Conservation (phyloP, 2,888 invertebrate species). For the Plusia festucae region DNA sequence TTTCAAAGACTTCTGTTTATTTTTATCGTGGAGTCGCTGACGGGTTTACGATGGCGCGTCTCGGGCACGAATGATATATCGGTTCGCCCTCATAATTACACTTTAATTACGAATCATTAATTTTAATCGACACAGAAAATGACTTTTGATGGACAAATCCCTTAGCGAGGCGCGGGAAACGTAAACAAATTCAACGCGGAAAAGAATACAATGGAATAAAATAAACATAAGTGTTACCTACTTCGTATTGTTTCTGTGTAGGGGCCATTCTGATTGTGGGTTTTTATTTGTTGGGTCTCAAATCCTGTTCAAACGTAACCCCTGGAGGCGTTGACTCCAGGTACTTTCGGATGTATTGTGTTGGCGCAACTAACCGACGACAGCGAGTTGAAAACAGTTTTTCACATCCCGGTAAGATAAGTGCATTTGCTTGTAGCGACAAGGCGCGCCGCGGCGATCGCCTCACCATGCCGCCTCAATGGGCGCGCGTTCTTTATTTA, state of each 20-base stretch:
- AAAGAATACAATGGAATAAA: slow-evolving; percentile 70
- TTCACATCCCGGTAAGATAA: slow-evolving; percentile 88
- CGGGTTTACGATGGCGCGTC: slow-evolving; percentile 74
- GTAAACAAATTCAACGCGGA: slow-evolving; percentile 61
- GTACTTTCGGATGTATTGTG: slow-evolving; percentile 74
- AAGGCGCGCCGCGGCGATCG: slow-evolving; percentile 83
- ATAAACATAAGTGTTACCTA: slow-evolving; percentile 67
- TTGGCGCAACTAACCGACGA: slow-evolving; percentile 85
- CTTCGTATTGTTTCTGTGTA: slow-evolving; percentile 79
- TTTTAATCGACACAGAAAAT: slow-evolving; percentile 58
- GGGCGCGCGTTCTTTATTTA: slow-evolving; percentile 85
- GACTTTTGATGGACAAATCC: slow-evolving; percentile 42
- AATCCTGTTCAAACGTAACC: slow-evolving; percentile 80
- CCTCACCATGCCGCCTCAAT: slow-evolving; percentile 80
- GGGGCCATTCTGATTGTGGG: slow-evolving; percentile 72
- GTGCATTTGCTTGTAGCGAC: slow-evolving; percentile 89
- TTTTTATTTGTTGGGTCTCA: slow-evolving; percentile 77
- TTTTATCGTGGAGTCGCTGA: slow-evolving; percentile 74
- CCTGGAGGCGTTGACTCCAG: slow-evolving; percentile 81
- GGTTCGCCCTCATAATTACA: slow-evolving; percentile 69
- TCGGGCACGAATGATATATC: slow-evolving; percentile 66
- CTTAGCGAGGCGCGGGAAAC: slow-evolving; percentile 46
- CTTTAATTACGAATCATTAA: slow-evolving; percentile 65
- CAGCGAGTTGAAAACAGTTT: slow-evolving; percentile 83
- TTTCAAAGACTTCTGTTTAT: slow-evolving; percentile 84